These are phyloP conservation scores for Neosilurus mollespiculum DNA, from an alignment of 2,797 vertebrate genomes.

Conservation along the genomic window DNA sequence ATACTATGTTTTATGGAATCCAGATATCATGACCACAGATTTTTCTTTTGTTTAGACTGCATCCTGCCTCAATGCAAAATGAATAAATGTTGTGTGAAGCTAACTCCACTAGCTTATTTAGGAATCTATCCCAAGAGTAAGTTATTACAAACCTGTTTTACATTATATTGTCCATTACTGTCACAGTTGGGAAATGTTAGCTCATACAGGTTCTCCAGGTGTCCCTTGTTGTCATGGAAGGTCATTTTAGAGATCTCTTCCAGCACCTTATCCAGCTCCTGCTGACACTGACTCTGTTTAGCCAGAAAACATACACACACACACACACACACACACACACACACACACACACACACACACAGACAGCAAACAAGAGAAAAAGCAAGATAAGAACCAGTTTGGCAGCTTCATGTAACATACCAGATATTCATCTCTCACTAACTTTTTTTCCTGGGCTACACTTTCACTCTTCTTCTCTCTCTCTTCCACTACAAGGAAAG, in stretches of 20 bases:
- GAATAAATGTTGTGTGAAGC: background rate
- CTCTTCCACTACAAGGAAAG: background rate
- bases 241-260: slow-evolving; percentile 90
- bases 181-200: slow-evolving; percentile 96
- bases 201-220: slow-evolving; percentile 88
- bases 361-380: slow-evolving; percentile 38
- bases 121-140: background rate
- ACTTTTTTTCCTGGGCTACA: slow-evolving; percentile 35
- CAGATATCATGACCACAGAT: background rate
- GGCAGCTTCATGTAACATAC: slow-evolving; percentile 49
- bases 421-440: slow-evolving; percentile 51
- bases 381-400: slow-evolving; percentile 51
- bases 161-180: slow-evolving; percentile 87
- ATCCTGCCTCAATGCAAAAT: background rate
- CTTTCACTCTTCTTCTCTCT: slow-evolving; percentile 32
- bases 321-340: slow-evolving; percentile 20
- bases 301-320: slow-evolving; percentile 6
- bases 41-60: background rate
- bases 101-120: background rate
- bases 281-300: slow-evolving; percentile 84
- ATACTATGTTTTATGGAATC: background rate
- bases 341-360: slow-evolving; percentile 29
- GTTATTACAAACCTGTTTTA: slow-evolving; percentile 83
- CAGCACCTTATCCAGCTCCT: slow-evolving; percentile 87
- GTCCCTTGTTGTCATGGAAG: slow-evolving; percentile 86